These are phyloP conservation scores for Callyntrura sp. DNA, from an alignment of 2,888 invertebrate species.

Conservation along the genomic window DNA sequence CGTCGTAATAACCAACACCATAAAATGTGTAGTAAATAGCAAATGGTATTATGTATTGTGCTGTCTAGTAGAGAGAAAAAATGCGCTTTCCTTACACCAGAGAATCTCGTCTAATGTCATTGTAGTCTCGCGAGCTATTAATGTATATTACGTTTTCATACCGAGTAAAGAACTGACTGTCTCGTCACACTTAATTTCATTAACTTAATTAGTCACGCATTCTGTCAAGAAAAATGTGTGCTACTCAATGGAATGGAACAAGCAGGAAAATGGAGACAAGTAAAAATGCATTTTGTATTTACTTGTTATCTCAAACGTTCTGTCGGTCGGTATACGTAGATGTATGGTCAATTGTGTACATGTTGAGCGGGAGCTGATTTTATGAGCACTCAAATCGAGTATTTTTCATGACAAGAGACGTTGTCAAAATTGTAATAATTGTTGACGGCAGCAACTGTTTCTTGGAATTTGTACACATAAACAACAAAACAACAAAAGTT, in stretches of 20 bases:
- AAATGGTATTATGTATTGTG: not conserved
- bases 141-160: not conserved
- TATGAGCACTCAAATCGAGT: not conserved
- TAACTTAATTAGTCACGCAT: constrained; percentile 58
- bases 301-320: no score
- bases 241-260: constrained; percentile 38
- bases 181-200: constrained; percentile 52
- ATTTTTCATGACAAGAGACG: no score
- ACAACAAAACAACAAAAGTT: no score
- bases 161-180: constrained; percentile 6
- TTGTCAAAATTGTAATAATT: no score
- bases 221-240: constrained; percentile 8
- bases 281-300: no score
- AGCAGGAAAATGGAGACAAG: not conserved
- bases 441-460: no score
- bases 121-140: not conserved
- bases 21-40: not conserved
- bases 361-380: not conserved
- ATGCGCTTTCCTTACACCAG: not conserved
- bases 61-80: no score
- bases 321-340: no score
- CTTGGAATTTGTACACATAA: no score
- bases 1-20: not conserved
- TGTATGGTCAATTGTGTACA: no score
- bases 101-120: not conserved